phyloP scores from a whole-genome alignment of 2,888 invertebrate genomes.

The Xylota sylvarum region DNA sequence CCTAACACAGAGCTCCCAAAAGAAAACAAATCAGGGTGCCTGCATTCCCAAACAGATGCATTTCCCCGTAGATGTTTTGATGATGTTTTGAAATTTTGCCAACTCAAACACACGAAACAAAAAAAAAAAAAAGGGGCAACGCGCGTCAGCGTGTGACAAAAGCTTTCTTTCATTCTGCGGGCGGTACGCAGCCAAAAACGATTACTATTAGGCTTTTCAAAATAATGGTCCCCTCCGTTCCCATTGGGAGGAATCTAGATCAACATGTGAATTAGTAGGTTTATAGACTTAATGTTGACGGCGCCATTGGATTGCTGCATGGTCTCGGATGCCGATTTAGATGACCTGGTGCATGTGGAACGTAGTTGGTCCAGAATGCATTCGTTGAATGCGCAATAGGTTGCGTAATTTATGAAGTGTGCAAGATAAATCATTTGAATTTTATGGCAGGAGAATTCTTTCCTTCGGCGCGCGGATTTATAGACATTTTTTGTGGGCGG shows the following conservation, averaged over 20 bases:
- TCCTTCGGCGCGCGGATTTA: conserved; percentile 20
- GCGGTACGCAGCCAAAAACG: neutral
- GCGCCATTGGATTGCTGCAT: conserved; percentile 26
- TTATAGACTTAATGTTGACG: conserved; percentile 61
- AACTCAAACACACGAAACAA: conserved; percentile 8
- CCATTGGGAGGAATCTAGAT: conserved; percentile 54
- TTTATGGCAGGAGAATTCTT: conserved; percentile 30
- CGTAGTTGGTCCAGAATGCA: conserved; percentile 36
- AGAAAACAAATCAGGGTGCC: conserved; percentile 2
- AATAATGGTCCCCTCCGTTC: conserved; percentile 22
- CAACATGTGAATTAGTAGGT: conserved; percentile 64
- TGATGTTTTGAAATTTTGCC: conserved; percentile 68
- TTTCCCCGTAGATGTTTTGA: conserved; percentile 12
- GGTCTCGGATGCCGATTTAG: conserved; percentile 32
- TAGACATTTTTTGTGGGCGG: conserved; percentile 20
- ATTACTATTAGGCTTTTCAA: conserved; percentile 23
- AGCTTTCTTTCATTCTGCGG: conserved; percentile 27
- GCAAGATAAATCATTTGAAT: conserved; percentile 14
- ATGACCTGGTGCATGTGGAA: conserved; percentile 41
- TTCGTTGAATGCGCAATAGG: conserved; percentile 30
- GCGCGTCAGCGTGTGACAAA: conserved; percentile 31
- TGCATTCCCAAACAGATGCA: conserved; percentile 51
- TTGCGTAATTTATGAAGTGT: conserved; percentile 39
- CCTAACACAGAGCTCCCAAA: neutral
- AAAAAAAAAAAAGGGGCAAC: neutral